phyloP scores from a whole-genome alignment of 23 tunicate genomes.

The Phallusia fumigata region DNA sequence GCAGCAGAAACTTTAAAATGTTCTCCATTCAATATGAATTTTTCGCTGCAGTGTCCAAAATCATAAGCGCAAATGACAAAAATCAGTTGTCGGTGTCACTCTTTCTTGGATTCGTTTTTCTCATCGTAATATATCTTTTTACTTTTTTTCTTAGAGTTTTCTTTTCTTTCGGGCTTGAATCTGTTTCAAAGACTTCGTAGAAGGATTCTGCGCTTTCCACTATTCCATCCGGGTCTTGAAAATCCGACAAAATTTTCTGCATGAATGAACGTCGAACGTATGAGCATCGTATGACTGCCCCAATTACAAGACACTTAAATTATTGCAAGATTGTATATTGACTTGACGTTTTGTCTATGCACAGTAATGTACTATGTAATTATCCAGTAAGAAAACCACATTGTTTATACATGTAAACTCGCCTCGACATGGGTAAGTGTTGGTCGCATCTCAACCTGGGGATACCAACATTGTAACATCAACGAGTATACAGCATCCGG shows the following conservation, averaged over 20 bases:
- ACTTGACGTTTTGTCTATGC: background rate
- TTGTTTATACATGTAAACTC: too few relatives aligned
- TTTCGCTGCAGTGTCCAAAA: too few relatives aligned
- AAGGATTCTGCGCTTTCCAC: too few relatives aligned
- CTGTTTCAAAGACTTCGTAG: background rate
- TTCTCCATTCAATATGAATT: too few relatives aligned
- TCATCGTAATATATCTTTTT: background rate
- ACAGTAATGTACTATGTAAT: background rate
- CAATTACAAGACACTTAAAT: background rate
- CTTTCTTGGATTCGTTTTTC: too few relatives aligned
- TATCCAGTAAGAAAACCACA: background rate
- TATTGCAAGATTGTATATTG: too few relatives aligned
- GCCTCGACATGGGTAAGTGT: background rate
- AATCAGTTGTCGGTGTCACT: too few relatives aligned
- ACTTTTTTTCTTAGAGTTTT: background rate
- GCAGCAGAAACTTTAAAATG: too few relatives aligned
- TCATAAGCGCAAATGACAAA: too few relatives aligned
- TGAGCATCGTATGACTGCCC: too few relatives aligned
- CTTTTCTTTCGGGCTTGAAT: background rate
- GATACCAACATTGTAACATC: background rate
- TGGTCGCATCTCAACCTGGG: background rate
- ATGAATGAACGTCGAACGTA: background rate
- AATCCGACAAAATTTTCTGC: background rate
- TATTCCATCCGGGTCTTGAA: background rate
- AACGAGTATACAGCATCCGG: background rate